Evolutionary conservation across 2,113 vertebrate species (phyloP), one percentile per base, ranked within the genome.

Genomic region (Crotalus tigris): DNA sequence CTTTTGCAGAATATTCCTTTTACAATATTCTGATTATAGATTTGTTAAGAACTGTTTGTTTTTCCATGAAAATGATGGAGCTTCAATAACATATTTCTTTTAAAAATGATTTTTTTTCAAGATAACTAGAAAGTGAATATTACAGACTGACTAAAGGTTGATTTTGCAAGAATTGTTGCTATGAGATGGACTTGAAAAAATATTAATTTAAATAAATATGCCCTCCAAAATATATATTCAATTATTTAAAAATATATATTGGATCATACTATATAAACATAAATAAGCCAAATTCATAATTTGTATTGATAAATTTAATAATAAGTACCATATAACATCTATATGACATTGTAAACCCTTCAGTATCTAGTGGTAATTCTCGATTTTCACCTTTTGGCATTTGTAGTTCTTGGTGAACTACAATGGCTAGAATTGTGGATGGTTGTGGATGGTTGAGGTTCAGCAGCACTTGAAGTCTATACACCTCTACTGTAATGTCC

Each of bases 11-110:
- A 3, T 21, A 19, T 57, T 53, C 92, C 92, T 58, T 64, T 51
- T 92, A 53, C 94, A 93, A 33, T 94, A 93, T 93, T 92, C 91
- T 88, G n/a, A 55, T 39, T 21, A 23, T 54, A 57, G 17, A 94
- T 46, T 4, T 87, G 88, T 89, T 0, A 33, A 92, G 91, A 39
- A 92, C 51, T 85, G 91, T 69, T 90, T 69, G 29, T 69, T 69
- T 33, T 57, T 94, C 51, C 94, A 90, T 92, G 91, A 93, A 94
- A 93, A 85, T 93, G 89, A 55, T 23, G 95, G 88, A 94, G 51
- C 89, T 95, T 87, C 87, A 95, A 90, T 94, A 92, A 90, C 53
- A 89, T 90, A 92, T 95, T 95, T 93, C 39, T 61, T 64, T 75
- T 69, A 92, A 92, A 55, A 10, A 13, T 51, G 85, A 33, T 93